These are phyloP conservation scores for Tetramorium parvispinum DNA, from an alignment of 1,140 invertebrate genomes.

Conservation along the genomic window DNA sequence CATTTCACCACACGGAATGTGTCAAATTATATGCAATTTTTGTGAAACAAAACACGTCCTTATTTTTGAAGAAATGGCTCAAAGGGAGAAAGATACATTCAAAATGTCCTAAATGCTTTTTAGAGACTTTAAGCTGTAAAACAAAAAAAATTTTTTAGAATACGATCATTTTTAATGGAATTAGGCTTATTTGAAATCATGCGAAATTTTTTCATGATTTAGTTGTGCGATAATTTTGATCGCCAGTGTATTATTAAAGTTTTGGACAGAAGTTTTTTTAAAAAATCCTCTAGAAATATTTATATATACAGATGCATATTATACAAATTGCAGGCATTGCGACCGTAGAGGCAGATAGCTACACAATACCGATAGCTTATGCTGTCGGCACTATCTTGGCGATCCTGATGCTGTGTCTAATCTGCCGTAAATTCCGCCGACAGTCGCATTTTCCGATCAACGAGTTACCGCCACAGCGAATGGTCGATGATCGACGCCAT, in stretches of 20 bases:
- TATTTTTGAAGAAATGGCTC: too few relatives aligned
- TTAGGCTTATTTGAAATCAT: too few relatives aligned
- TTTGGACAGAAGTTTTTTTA: not conserved
- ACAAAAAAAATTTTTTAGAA: too few relatives aligned
- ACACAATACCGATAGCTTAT: conserved; percentile 80
- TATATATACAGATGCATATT: not conserved
- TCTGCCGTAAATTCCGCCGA: conserved; percentile 80
- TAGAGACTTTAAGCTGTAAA: too few relatives aligned
- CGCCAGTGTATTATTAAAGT: not conserved
- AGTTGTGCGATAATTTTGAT: too few relatives aligned
- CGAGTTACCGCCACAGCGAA: conserved; percentile 77
- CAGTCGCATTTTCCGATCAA: conserved; percentile 78
- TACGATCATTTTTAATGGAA: too few relatives aligned
- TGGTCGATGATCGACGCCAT: conserved; percentile 80
- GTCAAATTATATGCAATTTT: too few relatives aligned
- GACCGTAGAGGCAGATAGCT: conserved; percentile 82
- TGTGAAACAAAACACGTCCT: too few relatives aligned
- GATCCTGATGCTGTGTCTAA: conserved; percentile 78
- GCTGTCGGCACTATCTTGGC: conserved; percentile 78
- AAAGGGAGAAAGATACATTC: too few relatives aligned
- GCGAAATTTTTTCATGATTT: too few relatives aligned
- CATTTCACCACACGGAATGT: too few relatives aligned
- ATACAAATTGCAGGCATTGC: conserved; percentile 82
- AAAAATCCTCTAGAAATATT: not conserved
- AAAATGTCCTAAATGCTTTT: too few relatives aligned